Conservation (phyloP, 1,140 invertebrate species). For the Drosophila pallidifrons region DNA sequence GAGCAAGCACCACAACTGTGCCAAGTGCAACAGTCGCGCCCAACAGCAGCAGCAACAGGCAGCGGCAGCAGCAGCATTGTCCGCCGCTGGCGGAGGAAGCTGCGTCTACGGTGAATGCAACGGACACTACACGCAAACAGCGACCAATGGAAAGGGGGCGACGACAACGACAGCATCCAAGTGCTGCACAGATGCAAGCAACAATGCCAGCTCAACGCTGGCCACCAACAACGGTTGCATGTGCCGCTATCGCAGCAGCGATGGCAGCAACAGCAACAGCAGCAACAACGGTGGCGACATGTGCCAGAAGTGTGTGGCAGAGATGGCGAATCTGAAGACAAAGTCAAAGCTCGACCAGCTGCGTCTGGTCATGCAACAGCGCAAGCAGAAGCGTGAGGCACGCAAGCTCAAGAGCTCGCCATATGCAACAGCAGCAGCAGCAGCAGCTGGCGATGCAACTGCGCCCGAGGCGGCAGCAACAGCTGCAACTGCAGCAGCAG, state of each 20-base stretch:
- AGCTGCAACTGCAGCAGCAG: not conserved
- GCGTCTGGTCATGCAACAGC: slow-evolving; percentile 94
- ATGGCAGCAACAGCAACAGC: slow-evolving; percentile 21
- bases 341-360: slow-evolving; percentile 94
- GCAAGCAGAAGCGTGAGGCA: slow-evolving; percentile 91
- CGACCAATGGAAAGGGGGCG: not conserved
- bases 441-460: not conserved
- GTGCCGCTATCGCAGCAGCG: slow-evolving; percentile 63
- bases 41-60: slow-evolving; percentile 50
- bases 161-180: slow-evolving; percentile 10
- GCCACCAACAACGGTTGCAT: slow-evolving; percentile 64
- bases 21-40: slow-evolving; percentile 68
- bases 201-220: not conserved
- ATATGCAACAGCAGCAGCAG: slow-evolving; percentile 86
- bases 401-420: slow-evolving; percentile 91
- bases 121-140: slow-evolving; percentile 51
- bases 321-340: slow-evolving; percentile 91
- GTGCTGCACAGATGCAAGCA: slow-evolving; percentile 48
- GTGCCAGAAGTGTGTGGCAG: slow-evolving; percentile 85
- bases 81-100: slow-evolving; percentile 12
- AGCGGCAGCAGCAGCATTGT: slow-evolving; percentile 26
- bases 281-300: slow-evolving; percentile 40
- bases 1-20: slow-evolving; percentile 69
- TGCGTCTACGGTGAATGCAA: slow-evolving; percentile 78
- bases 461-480: slow-evolving; percentile 5